These are phyloP conservation scores for Hermodice carunculata DNA, from an alignment of 2,888 invertebrate species.

Conservation along the genomic window DNA sequence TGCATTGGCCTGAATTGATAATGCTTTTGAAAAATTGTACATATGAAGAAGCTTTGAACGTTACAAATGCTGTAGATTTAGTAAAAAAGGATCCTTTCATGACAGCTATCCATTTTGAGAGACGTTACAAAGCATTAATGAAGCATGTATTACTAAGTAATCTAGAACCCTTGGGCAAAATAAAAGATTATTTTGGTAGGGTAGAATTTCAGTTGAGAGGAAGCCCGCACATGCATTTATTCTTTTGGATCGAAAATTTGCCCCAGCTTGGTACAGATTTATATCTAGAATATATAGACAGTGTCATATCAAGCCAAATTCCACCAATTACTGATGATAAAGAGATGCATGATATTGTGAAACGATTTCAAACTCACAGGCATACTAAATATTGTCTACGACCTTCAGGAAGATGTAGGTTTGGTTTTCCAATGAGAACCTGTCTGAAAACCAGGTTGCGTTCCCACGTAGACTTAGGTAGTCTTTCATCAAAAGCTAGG, in stretches of 20 bases:
- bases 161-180: neutral
- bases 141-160: neutral
- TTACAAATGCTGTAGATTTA: no score
- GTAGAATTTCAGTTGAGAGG: neutral
- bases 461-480: no score
- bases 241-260: neutral
- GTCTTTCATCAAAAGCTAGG: no score
- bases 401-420: neutral
- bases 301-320: neutral
- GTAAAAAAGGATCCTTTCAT: neutral
- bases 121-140: neutral
- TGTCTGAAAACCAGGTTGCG: no score
- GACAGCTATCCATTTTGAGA: neutral
- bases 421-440: neutral
- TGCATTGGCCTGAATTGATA: constrained; percentile 3
- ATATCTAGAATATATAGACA: neutral
- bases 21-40: no score
- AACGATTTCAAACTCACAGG: no score
- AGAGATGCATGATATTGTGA: no score
- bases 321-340: no score
- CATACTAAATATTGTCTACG: neutral
- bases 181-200: neutral
- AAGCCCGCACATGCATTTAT: neutral
- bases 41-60: no score
- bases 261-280: neutral